Base-by-base conservation (phyloP, 2,888 invertebrate genomes). In the Trissonchulus sp. region DNA sequence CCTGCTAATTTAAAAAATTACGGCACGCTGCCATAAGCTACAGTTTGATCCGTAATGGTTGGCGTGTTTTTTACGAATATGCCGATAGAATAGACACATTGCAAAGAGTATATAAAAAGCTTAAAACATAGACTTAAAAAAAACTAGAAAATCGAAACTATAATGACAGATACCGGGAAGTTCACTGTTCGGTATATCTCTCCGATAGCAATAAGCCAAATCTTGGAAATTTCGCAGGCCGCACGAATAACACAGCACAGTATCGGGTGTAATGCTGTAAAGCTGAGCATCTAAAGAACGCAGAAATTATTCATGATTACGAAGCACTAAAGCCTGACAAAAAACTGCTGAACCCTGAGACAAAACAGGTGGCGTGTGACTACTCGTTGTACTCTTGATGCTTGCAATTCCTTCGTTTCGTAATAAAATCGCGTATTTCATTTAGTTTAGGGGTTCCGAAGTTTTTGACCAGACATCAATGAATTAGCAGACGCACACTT, bases 191-290 rank as follows among this genome's bases (percentile, higher is more conserved):
- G 33, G 71, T 28, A 71, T 71, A 8, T 71, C 28, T 34, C 30
- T 28, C 2, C 71, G 71, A 71, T 71, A 71, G 23, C 31, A 30
- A 71, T 36, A 71, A 23, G 35, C 35, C 36, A 71, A 28, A 8
- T 71, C 71, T 33, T 38, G 35, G n/a, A 28, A 71, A 34, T 71
- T 34, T 28, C 36, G 3, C 71, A 71, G 30, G 28, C 8, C 71
- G 71, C 71, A 71, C 3, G 23, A 3, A 18, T 71, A 34, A 28
- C 71, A 71, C 35, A 71, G 36, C 18, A 34, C 8, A 3, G 35
- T 8, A 33, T 71, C 71, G n/a, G 18, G 3, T 34, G 71, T 18
- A 15, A 63, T 3, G 31, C n/a, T 63, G 65, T 30, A 63, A 8
- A 31, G 30, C n/a, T 63, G 30, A 3, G 15, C n/a, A 63, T 30